Conservation (phyloP, 2,888 invertebrate genomes). For the Lepetodrilus schrolli region DNA sequence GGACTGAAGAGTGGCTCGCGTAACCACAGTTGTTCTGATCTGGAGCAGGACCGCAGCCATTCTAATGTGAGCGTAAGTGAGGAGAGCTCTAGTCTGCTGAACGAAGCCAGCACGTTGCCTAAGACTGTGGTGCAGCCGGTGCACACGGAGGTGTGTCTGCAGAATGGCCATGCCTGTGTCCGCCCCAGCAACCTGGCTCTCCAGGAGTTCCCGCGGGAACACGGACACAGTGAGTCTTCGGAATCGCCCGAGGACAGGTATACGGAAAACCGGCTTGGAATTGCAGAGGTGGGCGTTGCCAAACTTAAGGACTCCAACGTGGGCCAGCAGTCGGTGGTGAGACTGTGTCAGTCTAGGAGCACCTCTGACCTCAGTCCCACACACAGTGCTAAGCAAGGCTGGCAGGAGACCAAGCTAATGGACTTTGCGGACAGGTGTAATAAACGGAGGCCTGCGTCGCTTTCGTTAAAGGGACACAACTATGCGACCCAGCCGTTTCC, state of each 20-base stretch:
- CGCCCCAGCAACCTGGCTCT: slow-evolving; percentile 48
- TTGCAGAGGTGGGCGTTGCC: slow-evolving; percentile 57
- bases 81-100: neutral
- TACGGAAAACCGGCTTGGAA: slow-evolving; percentile 44
- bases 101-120: slow-evolving; percentile 27
- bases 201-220: slow-evolving; percentile 36
- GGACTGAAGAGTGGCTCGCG: slow-evolving; percentile 31
- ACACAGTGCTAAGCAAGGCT: slow-evolving; percentile 28
- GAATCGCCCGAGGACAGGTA: neutral
- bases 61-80: neutral
- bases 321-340: slow-evolving; percentile 42
- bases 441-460: slow-evolving; percentile 56
- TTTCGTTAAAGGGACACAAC: slow-evolving; percentile 64
- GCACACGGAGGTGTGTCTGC: slow-evolving; percentile 64
- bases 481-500: slow-evolving; percentile 37
- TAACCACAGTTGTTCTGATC: neutral
- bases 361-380: slow-evolving; percentile 57
- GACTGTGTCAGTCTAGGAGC: slow-evolving; percentile 57
- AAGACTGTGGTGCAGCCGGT: slow-evolving; percentile 40
- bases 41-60: neutral
- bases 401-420: slow-evolving; percentile 44
- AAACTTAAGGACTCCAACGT: slow-evolving; percentile 40
- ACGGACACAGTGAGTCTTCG: slow-evolving; percentile 2
- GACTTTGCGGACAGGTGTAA: slow-evolving; percentile 36
- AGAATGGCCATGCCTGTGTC: slow-evolving; percentile 57